Base-by-base conservation (phyloP, 2,113 vertebrate species). In the Myxocyprinus asiaticus region DNA sequence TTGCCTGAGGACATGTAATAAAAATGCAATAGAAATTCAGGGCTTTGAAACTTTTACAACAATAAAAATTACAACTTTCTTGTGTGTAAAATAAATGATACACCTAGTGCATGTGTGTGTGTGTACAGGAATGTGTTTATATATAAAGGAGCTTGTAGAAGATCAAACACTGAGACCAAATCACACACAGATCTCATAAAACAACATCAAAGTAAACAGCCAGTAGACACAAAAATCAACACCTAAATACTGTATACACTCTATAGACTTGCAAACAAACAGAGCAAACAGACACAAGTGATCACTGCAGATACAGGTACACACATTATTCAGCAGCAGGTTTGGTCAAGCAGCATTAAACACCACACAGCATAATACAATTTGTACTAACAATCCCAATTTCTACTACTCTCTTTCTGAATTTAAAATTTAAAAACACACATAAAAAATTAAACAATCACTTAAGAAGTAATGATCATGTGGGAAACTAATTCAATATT, bases 31-130 rank as follows among this genome's bases (percentile, higher is more conserved):
- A 74, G 44, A 74, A 63, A 74, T 50, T 9, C 42, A 63, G 45
- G 12, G 58, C 58, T 74, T 72, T 72, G 58, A 48, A 63, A 73
- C 14, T n/a, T n/a, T n/a, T n/a, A n/a, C 22, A 33, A 1, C 48
- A 63, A 63, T 44, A 12, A 61, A 73, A 48, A 48, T 48, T 15
- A 58, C 43, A 70, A 33, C 69, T 58, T 59, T 72, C 42, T 69
- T 51, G 65, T 55, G 47, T 53, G 9, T 66, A 15, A 63, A 63
- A 62, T 48, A 33, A 74, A 74, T 63, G 15, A 50, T 50, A 43
- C 71, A 74, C 15, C 71, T n/a, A 45, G 71, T 47, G 15, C 14
- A 53, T 65, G 61, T 12, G 62, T 44, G 58, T 44, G 15, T 33
- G 22, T 33, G 3, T 33, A 33, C 70, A 33, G 48, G 56, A 45